phyloP scores from a whole-genome alignment of 2,888 invertebrate species.

The Coenonympha arcania region DNA sequence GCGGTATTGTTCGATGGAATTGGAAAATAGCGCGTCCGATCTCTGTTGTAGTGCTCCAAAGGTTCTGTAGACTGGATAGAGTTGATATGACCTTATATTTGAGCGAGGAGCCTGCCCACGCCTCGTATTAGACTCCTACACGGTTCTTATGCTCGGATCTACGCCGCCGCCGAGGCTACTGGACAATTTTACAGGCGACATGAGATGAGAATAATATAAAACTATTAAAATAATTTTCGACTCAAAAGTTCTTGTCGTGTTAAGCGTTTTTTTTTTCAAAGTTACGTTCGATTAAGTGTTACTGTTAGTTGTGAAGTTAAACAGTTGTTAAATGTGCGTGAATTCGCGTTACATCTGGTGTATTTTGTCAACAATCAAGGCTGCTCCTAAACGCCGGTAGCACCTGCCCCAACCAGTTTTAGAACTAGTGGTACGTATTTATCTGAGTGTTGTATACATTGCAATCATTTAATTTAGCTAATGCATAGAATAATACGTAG shows the following conservation, averaged over 20 bases:
- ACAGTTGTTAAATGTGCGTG: constrained; percentile 24
- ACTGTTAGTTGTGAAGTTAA: constrained; percentile 21
- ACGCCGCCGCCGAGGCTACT: constrained; percentile 37
- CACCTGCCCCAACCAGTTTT: constrained; percentile 12
- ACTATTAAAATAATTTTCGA: constrained; percentile 37
- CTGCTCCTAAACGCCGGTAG: constrained; percentile 28
- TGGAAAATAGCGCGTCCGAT: constrained; percentile 42
- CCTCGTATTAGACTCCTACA: constrained; percentile 65
- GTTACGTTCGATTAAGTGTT: constrained; percentile 7
- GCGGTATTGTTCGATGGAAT: constrained; percentile 34
- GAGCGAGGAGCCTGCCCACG: constrained; percentile 63
- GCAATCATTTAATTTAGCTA: background rate
- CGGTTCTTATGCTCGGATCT: constrained; percentile 41
- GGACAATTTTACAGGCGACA: too few relatives aligned
- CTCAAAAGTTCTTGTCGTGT: constrained; percentile 14
- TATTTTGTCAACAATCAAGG: constrained; percentile 45
- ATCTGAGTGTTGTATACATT: background rate
- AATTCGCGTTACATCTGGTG: constrained; percentile 30
- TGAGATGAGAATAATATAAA: constrained; percentile 49
- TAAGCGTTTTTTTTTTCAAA: constrained; percentile 5
- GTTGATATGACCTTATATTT: constrained; percentile 58
- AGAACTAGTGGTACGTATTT: constrained; percentile 28
- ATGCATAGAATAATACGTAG: too few relatives aligned
- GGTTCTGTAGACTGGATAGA: constrained; percentile 39
- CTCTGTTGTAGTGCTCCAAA: constrained; percentile 35